Percentiles rank a stretch among this genome's conserved stretches.
These are phyloP conservation scores for Gambusia holbrooki DNA, from an alignment of 2,113 vertebrate species.

Conservation along the genomic window DNA sequence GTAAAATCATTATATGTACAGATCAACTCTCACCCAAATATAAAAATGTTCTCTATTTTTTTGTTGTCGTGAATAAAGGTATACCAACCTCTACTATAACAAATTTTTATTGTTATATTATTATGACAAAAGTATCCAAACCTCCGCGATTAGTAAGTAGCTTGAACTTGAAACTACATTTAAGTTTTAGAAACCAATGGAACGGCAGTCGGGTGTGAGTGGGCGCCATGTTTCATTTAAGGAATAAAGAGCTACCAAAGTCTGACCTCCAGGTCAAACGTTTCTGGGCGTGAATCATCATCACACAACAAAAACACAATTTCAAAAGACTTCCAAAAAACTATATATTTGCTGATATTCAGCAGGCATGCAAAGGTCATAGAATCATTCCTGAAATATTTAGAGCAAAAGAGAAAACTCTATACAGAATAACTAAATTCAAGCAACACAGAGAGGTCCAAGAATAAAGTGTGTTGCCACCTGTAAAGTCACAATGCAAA, in stretches of 20 bases:
- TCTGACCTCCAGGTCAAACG: neutral
- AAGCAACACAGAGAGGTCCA: neutral
- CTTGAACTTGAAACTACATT: neutral
- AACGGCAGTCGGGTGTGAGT: neutral
- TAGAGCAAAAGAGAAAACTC: too few species aligned
- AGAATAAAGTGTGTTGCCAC: neutral
- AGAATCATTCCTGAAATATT: neutral
- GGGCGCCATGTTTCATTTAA: constrained; percentile 1
- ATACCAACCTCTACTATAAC: neutral
- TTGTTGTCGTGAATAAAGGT: too few species aligned
- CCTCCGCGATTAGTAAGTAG: neutral
- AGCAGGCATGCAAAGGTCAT: neutral
- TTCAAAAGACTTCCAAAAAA: neutral
- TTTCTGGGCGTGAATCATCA: neutral
- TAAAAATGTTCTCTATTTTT: too few species aligned
- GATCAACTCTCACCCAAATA: too few species aligned
- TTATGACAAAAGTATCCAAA: neutral
- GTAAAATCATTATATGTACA: too few species aligned
- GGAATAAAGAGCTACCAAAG: neutral
- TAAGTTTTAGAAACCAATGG: neutral
- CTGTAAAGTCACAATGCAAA: neutral
- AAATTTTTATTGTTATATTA: neutral
- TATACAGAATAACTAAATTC: neutral
- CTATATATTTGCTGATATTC: neutral
- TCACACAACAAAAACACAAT: neutral